Evolutionary conservation across 2,888 invertebrate genomes (phyloP).

Genomic region (Lasius platythorax): DNA sequence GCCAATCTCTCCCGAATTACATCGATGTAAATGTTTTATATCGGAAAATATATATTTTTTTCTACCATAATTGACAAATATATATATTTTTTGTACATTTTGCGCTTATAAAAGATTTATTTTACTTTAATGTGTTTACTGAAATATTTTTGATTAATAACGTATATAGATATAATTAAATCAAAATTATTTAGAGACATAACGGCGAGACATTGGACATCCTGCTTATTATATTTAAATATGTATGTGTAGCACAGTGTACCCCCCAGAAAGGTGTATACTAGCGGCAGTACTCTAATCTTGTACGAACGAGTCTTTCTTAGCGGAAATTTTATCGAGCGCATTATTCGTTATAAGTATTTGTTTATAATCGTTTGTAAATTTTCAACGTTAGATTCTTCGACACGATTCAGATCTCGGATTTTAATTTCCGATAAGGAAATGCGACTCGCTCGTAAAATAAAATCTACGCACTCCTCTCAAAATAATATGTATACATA

Average conservation of each 20-base stretch:
- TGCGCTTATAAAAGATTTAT: conserved; percentile 24
- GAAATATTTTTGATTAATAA: conserved; percentile 27
- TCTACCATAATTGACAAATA: background rate
- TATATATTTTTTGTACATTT: background rate
- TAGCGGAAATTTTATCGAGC: conserved; percentile 32
- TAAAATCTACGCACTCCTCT: conserved; percentile 33
- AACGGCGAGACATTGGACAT: conserved; percentile 32
- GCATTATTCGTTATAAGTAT: conserved; percentile 21
- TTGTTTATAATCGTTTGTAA: conserved; percentile 20
- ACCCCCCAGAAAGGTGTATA: background rate
- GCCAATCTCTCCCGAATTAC: conserved; percentile 10
- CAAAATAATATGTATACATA: conserved; percentile 62
- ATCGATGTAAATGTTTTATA: conserved; percentile 45
- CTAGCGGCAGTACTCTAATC: conserved; percentile 28
- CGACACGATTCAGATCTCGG: conserved; percentile 20
- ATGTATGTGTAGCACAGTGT: conserved; percentile 24
- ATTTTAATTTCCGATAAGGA: conserved; percentile 50
- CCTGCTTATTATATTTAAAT: conserved; percentile 43
- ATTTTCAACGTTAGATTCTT: background rate
- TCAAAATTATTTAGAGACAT: conserved; percentile 17
- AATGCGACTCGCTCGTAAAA: conserved; percentile 23
- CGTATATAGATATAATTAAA: conserved; percentile 22
- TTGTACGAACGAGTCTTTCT: conserved; percentile 42
- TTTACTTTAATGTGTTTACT: conserved; percentile 17
- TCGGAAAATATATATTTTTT: conserved; percentile 39